Percentiles rank a stretch among this genome's conserved stretches.
Conservation (phyloP, 2,888 invertebrate genomes). For the Agonopterix alstromeriana region DNA sequence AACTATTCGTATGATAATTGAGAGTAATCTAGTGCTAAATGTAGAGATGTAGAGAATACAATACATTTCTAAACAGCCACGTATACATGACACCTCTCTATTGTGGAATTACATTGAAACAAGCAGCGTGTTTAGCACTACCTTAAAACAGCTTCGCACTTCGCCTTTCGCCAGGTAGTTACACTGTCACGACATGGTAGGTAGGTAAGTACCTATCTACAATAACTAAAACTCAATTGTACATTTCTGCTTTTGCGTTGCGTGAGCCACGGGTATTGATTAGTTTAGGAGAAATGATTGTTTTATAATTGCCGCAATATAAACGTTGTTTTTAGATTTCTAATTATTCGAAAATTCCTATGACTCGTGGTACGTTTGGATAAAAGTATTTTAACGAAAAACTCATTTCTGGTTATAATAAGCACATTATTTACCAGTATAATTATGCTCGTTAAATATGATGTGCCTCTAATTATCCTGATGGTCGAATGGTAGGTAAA, state of each 20-base stretch:
- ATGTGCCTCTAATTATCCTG: no score
- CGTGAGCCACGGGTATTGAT: slow-evolving; percentile 16
- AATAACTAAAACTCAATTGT: slow-evolving; percentile 11
- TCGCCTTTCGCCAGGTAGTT: slow-evolving; percentile 5
- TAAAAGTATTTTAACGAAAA: slow-evolving; percentile 1
- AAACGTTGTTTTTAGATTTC: slow-evolving; percentile 3
- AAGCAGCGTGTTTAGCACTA: background rate
- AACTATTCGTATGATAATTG: no score
- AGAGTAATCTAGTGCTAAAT: no score
- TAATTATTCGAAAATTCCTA: background rate
- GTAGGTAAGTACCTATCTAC: background rate
- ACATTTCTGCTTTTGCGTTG: slow-evolving; percentile 12
- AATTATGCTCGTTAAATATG: no score
- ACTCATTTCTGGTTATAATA: slow-evolving; percentile 4
- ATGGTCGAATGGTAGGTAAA: no score
- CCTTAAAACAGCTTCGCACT: slow-evolving; percentile 15
- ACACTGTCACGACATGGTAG: slow-evolving; percentile 14
- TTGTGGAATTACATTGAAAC: no score
- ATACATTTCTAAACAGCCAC: no score
- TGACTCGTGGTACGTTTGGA: slow-evolving; percentile 4
- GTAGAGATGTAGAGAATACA: no score
- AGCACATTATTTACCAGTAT: no score
- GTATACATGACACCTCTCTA: no score
- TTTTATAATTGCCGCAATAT: slow-evolving; percentile 7
- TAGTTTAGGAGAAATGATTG: slow-evolving; percentile 11